Evolutionary conservation across 2,797 vertebrate species (phyloP), one percentile per base, ranked within the genome.

Genomic region (Melanotaenia nigrans): DNA sequence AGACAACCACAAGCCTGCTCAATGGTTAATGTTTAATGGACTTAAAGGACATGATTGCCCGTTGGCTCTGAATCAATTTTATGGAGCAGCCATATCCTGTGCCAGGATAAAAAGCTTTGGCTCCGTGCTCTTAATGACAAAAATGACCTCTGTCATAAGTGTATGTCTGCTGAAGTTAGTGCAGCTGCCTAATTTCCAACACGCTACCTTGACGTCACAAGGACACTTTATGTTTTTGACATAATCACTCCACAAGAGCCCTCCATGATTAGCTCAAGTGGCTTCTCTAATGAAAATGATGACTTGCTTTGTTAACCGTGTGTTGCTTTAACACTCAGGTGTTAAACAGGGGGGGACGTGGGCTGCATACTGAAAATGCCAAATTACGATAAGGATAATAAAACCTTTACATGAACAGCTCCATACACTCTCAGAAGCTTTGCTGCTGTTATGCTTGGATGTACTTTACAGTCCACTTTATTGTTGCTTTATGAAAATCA

Each of bases 251-350:
- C 65, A 85, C 63, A 45, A 85, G 86, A 81, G 88, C 87, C 73
- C 80, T 72, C 78, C 22, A 62, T 85, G 87, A 90, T 90, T 84
- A 89, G 85, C 90, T 90, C 82, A 66, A 87, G 90, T 84, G 86
- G 84, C 68, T 80, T 56, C 75, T 78, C 86, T 87, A 87, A 93
- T 91, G 88, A 88, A 90, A 91, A 89, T 83, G 61, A 89, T 89
- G 88, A 85, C 85, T 88, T 80, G 87, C 90, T 92, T 90, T 92
- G 89, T 92, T 92, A 90, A 90, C 90, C 87, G 89, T 83, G 85
- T 71, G 83, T 67, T 68, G 67, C 82, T 85, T 75, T 61, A 78
- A 79, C 84, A 79, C 86, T 85, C 74, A 83, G 83, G 85, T 84
- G 82, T 88, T 86, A 83, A 89, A 85, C 69, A 75, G 71, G 3